These are phyloP conservation scores for Aphrophora alni DNA, from an alignment of 2,888 invertebrate species.

Conservation along the genomic window DNA sequence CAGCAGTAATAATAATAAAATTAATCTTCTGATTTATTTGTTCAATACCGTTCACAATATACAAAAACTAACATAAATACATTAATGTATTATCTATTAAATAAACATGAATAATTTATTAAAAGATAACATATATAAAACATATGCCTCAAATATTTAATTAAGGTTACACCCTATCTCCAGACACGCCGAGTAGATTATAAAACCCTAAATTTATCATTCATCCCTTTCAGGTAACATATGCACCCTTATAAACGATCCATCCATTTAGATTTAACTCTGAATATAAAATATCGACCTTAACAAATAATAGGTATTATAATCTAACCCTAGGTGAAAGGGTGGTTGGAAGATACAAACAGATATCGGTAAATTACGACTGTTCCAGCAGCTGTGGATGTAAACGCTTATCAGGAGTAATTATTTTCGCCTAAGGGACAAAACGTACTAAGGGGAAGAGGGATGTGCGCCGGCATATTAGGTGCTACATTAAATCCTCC, in stretches of 20 bases:
- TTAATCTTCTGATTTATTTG: too few species aligned
- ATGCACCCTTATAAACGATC: constrained; percentile 6
- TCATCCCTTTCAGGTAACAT: not conserved
- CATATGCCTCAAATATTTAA: too few species aligned
- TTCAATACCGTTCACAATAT: too few species aligned
- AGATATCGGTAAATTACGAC: not conserved
- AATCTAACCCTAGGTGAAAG: constrained; percentile 1
- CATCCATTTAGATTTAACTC: not conserved
- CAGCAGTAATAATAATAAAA: too few species aligned
- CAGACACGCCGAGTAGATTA: not conserved
- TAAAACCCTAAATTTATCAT: not conserved
- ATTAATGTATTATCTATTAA: too few species aligned
- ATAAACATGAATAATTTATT: too few species aligned
- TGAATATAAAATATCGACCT: not conserved
- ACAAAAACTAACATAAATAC: too few species aligned
- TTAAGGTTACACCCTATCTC: too few species aligned
- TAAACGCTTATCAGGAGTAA: constrained; percentile 31
- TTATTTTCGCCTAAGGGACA: constrained; percentile 38
- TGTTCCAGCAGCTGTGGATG: not conserved
- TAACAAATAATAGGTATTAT: not conserved
- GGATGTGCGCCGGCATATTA: constrained; percentile 23
- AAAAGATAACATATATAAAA: too few species aligned
- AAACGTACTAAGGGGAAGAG: constrained; percentile 14
- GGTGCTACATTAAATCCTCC: constrained; percentile 15
- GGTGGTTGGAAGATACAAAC: not conserved